Conservation (phyloP, 2,113 vertebrate genomes). For the Gymnobelideus leadbeateri region DNA sequence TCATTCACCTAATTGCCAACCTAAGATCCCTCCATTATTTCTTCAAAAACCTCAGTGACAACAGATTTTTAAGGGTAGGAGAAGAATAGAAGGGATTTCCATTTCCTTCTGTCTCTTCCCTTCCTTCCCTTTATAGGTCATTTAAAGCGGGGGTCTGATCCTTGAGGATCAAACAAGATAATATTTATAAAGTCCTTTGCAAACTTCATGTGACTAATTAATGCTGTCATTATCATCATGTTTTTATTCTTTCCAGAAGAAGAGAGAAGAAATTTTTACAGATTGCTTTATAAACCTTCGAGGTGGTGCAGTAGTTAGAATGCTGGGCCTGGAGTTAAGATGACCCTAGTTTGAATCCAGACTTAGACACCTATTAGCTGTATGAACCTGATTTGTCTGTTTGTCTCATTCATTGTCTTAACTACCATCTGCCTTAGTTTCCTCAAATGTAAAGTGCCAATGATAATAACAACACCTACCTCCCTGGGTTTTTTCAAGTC, state of each 20-base stretch:
- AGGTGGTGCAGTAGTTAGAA: not conserved
- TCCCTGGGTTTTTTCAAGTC: not conserved
- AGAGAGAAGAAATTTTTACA: not conserved
- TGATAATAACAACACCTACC: not conserved
- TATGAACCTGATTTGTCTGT: not conserved
- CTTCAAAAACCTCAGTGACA: not conserved
- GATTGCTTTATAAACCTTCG: not conserved
- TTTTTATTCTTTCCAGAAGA: not conserved
- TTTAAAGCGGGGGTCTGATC: not conserved
- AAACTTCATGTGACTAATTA: not conserved
- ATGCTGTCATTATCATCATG: not conserved
- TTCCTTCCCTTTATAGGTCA: not conserved
- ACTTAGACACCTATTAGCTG: not conserved
- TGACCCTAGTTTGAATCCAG: no score
- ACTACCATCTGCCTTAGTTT: no score
- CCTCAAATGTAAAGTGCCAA: not conserved
- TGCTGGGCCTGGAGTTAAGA: not conserved
- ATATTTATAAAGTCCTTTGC: not conserved
- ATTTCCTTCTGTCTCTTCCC: not conserved
- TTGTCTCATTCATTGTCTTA: no score
- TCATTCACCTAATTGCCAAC: not conserved
- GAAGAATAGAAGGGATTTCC: constrained; percentile 29
- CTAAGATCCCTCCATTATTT: not conserved
- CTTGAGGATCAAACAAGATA: not conserved
- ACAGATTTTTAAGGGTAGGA: not conserved